phyloP scores from a whole-genome alignment of 1,140 invertebrate genomes.

The Adelges cooleyi region DNA sequence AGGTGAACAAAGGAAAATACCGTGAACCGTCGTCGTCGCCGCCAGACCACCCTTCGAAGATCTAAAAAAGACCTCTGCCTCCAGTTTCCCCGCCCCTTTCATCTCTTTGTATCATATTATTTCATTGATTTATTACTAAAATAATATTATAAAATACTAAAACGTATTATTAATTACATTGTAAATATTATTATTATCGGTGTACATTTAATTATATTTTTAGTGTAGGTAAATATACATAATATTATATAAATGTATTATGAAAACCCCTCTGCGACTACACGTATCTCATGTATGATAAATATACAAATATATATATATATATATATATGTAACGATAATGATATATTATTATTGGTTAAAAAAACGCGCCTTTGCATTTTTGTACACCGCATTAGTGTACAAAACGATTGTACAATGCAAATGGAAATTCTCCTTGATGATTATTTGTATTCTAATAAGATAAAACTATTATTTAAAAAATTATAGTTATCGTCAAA shows the following conservation, averaged over 20 bases:
- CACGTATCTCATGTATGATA: conserved; percentile 18
- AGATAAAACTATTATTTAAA: no score
- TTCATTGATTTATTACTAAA: conserved; percentile 2
- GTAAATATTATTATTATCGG: not conserved
- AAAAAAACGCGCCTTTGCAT: no score
- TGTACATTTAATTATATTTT: not conserved
- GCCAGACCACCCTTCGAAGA: not conserved
- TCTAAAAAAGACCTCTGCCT: not conserved
- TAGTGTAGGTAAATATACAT: not conserved
- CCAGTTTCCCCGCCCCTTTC: no score
- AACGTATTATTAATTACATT: no score
- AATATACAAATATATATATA: not conserved
- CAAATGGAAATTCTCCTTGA: no score
- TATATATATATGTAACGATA: not conserved
- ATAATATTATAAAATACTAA: no score
- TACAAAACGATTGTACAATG: no score
- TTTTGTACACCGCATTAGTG: no score
- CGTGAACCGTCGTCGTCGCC: not conserved
- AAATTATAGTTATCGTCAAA: no score
- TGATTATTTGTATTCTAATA: no score
- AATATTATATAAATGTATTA: not conserved
- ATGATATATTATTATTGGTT: not conserved
- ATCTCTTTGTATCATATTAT: conserved; percentile 6
- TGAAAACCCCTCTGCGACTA: conserved; percentile 2
- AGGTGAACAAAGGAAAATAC: not conserved